Base-by-base conservation (phyloP, 2,797 vertebrate genomes). In the Meda fulgida region DNA sequence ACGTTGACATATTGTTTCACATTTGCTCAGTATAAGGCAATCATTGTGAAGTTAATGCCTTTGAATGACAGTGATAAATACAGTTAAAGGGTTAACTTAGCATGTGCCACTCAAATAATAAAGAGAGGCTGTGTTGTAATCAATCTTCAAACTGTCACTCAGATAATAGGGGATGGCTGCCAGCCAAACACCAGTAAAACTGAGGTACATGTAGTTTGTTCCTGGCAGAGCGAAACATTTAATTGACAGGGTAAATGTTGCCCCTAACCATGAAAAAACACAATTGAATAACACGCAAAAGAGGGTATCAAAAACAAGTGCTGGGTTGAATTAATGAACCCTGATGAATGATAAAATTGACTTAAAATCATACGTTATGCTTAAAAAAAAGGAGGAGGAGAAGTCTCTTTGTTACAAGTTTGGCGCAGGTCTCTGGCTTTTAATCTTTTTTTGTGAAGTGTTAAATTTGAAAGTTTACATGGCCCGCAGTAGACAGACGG, bases 11-110 rank as follows among this genome's bases (percentile, higher is more conserved):
- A 79, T 51, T 48, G 46, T 40, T 81, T 82, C 77, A 63, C 83
- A 83, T 69, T 82, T 55, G 13, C 63, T 87, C 84, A 84, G 34
- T 40, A 72, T 66, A 31, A 80, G 65, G 67, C 60, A 84, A 70
- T 73, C 69, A 60, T 78, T 81, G 78, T 71, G 78, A 88, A 81
- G 69, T 31, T 60, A 81, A 84, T 63, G 60, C 66, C 83, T 63
- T 80, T 80, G 71, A 84, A 87, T 63, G 71, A 81, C 70, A 80
- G 72, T 73, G 87, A 81, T 70, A 77, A 87, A 83, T 66, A 23
- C 40, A 79, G 77, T 63, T 73, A 75, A 81, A 43, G 58, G 46
- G 53, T 78, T 71, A 58, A 75, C 40, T 38, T 51, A 34, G 48
- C 16, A 60, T 84, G 80, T 81, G 79, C 29, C 83, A 81, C 29